Percentiles rank a stretch among this genome's conserved stretches.
Conservation (phyloP, 2,888 invertebrate genomes). For the Periphyllus acericola region DNA sequence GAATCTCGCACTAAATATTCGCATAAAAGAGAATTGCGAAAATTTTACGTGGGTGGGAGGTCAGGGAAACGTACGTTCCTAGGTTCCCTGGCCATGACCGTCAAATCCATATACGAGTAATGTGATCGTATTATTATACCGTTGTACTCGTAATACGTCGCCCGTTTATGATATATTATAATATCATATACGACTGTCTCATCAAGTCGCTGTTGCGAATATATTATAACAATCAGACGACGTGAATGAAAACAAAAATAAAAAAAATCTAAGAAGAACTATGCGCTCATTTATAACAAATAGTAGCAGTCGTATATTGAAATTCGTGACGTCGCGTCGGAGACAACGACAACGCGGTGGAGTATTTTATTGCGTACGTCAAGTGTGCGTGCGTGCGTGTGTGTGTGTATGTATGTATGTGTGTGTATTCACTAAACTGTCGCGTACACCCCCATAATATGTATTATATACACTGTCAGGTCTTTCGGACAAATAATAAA, state of each 20-base stretch:
- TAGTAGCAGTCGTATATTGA: neutral
- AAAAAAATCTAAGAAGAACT: neutral
- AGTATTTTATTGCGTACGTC: neutral
- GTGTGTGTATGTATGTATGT: neutral
- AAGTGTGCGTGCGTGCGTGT: neutral
- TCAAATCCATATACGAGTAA: too few relatives aligned
- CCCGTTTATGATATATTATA: too few relatives aligned
- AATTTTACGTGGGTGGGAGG: too few relatives aligned
- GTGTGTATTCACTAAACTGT: neutral
- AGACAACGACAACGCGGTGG: neutral
- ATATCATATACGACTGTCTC: neutral
- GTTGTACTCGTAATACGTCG: too few relatives aligned
- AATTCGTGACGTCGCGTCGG: neutral
- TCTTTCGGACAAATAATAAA: constrained; percentile 44
- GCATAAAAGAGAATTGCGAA: too few relatives aligned
- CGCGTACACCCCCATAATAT: neutral
- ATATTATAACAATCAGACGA: too few relatives aligned
- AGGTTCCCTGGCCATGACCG: too few relatives aligned
- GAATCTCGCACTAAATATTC: too few relatives aligned
- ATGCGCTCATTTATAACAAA: neutral
- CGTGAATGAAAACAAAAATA: neutral
- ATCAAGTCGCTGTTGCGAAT: neutral
- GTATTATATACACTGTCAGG: constrained; percentile 26
- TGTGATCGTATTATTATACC: too few relatives aligned
- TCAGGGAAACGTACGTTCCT: too few relatives aligned